phyloP scores from a whole-genome alignment of 2,888 invertebrate genomes.

The Cheilosia vulpina region DNA sequence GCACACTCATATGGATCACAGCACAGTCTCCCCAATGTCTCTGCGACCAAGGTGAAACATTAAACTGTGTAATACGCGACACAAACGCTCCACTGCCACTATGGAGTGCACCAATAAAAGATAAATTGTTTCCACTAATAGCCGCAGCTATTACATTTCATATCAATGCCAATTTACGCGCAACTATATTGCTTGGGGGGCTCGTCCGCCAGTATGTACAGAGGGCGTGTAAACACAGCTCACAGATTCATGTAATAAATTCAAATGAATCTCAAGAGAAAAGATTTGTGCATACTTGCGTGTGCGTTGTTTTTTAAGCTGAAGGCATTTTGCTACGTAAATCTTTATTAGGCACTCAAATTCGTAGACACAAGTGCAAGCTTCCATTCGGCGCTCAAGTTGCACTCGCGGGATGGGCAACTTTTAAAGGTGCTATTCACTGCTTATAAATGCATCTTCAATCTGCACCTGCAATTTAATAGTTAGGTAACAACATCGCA shows the following conservation, averaged over 20 bases:
- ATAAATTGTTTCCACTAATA: conserved; percentile 19
- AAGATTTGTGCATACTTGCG: neutral
- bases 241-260: conserved; percentile 2
- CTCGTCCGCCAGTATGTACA: neutral
- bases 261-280: conserved; percentile 15
- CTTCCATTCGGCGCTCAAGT: neutral
- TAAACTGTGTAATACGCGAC: conserved; percentile 9
- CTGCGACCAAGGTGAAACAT: conserved; percentile 31
- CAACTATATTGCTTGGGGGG: conserved; percentile 40
- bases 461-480: conserved; percentile 32
- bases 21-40: neutral
- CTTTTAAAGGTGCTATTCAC: neutral
- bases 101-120: conserved; percentile 23
- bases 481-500: neutral
- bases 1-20: neutral
- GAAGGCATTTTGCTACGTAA: conserved; percentile 20
- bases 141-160: conserved; percentile 9
- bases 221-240: conserved; percentile 34
- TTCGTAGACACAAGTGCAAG: conserved; percentile 4
- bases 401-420: neutral
- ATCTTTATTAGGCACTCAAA: conserved; percentile 13
- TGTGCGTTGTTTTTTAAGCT: neutral
- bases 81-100: neutral
- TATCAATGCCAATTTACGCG: conserved; percentile 27
- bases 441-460: neutral